Conservation (phyloP, 2,797 vertebrate species). For the Cichlasoma orientale region DNA sequence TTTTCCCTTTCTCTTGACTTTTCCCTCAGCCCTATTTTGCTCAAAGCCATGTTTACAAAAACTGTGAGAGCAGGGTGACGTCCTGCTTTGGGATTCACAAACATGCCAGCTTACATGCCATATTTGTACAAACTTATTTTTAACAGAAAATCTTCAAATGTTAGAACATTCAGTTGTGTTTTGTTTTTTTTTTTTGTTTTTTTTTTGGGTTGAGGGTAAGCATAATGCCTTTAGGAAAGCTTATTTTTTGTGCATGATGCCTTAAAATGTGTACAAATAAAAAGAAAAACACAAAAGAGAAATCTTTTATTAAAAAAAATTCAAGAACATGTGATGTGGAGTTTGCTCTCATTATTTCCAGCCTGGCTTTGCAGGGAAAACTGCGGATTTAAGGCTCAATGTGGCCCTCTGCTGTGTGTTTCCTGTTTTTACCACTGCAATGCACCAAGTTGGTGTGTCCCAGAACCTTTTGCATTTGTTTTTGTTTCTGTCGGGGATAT, state of each 20-base stretch:
- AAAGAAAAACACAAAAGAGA: conserved; percentile 52
- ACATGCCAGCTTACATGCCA: conserved; percentile 82
- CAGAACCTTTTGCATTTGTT: conserved; percentile 8
- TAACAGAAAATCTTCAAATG: conserved; percentile 70
- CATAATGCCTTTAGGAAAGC: conserved; percentile 75
- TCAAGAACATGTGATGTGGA: conserved; percentile 15
- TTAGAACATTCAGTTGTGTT: conserved; percentile 49
- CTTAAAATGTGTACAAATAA: conserved; percentile 81
- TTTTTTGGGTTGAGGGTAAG: conserved; percentile 54
- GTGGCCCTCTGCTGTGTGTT: conserved; percentile 64
- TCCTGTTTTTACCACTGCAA: conserved; percentile 34
- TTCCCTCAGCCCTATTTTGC: conserved; percentile 70
- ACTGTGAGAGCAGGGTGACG: conserved; percentile 78
- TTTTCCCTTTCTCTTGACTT: conserved; percentile 56
- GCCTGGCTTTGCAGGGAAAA: conserved; percentile 1
- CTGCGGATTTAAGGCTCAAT: conserved; percentile 2
- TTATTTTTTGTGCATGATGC: conserved; percentile 85
- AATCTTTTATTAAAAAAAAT: conserved; percentile 82
- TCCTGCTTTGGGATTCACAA: conserved; percentile 77
- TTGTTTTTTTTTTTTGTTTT: neutral
- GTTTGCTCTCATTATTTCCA: conserved; percentile 20
- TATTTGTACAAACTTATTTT: conserved; percentile 83
- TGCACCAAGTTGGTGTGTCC: conserved; percentile 13
- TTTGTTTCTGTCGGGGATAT: conserved; percentile 32
- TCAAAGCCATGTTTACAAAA: conserved; percentile 85